These are phyloP conservation scores for Anthoptus insignis DNA, from an alignment of 2,888 invertebrate genomes.

Conservation along the genomic window DNA sequence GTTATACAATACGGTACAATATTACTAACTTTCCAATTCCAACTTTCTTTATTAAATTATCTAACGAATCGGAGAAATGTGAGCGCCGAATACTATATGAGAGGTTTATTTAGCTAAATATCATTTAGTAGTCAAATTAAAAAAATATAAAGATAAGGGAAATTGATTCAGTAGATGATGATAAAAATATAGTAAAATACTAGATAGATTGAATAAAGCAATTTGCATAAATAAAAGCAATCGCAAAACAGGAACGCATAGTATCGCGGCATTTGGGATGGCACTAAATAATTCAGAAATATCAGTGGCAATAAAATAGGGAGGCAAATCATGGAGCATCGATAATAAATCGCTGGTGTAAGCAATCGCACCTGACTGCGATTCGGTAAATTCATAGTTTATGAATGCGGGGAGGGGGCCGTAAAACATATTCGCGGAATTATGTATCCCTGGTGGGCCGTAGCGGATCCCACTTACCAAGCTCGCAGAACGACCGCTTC, in stretches of 20 bases:
- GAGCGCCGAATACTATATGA: neutral
- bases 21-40: conserved; percentile 1
- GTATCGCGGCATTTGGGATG: conserved; percentile 30
- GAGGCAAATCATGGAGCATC: conserved; percentile 59
- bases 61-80: conserved; percentile 2
- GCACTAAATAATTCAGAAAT: conserved; percentile 52
- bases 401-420: conserved; percentile 64
- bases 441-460: conserved; percentile 72
- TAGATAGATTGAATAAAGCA: conserved; percentile 6
- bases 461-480: conserved; percentile 43
- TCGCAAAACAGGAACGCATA: conserved; percentile 18
- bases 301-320: conserved; percentile 46
- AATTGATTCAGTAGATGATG: neutral
- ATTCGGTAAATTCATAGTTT: conserved; percentile 81
- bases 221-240: conserved; percentile 15
- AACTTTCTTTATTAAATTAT: conserved; percentile 4
- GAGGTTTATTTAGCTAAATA: neutral
- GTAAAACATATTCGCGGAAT: conserved; percentile 68
- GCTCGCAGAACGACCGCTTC: conserved; percentile 20
- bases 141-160: neutral
- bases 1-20: conserved; percentile 2
- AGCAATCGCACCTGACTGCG: conserved; percentile 80
- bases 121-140: neutral
- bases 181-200: neutral
- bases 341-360: conserved; percentile 76